A percentile compares a stretch with the other conserved stretches of the same genome.
These are phyloP conservation scores for Germaria angustata DNA, from an alignment of 2,888 invertebrate genomes.

Conservation along the genomic window DNA sequence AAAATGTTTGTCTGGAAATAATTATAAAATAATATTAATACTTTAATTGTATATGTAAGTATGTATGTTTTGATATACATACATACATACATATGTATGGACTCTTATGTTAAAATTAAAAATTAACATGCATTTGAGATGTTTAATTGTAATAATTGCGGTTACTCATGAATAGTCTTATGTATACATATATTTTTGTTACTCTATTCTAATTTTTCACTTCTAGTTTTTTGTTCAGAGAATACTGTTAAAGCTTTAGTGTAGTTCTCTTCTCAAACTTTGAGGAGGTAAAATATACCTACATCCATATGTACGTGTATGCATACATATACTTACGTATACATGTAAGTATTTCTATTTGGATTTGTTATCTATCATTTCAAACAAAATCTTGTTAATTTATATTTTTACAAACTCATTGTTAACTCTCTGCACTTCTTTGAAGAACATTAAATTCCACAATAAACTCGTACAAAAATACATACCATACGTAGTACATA, in stretches of 20 bases:
- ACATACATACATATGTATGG: neutral
- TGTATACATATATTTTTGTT: too few species aligned
- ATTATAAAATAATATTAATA: too few species aligned
- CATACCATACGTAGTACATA: neutral
- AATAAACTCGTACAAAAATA: neutral
- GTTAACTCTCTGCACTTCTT: slow-evolving; percentile 9
- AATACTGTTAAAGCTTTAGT: too few species aligned
- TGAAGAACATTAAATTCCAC: neutral
- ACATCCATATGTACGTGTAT: neutral
- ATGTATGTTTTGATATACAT: too few species aligned
- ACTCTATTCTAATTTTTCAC: too few species aligned
- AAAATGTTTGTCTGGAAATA: too few species aligned
- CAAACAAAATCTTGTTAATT: neutral
- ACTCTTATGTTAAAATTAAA: neutral
- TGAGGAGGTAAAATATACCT: neutral
- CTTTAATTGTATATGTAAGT: too few species aligned
- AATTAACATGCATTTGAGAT: neutral
- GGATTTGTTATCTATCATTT: slow-evolving; percentile 38
- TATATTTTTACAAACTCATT: slow-evolving; percentile 55
- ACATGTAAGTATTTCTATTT: too few species aligned
- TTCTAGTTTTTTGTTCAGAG: too few species aligned
- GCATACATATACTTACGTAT: too few species aligned
- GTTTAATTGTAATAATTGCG: neutral
- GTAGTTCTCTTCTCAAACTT: too few species aligned
- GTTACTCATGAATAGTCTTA: neutral